phyloP scores from a whole-genome alignment of 2,888 invertebrate genomes.

The Emmelina monodactyla region DNA sequence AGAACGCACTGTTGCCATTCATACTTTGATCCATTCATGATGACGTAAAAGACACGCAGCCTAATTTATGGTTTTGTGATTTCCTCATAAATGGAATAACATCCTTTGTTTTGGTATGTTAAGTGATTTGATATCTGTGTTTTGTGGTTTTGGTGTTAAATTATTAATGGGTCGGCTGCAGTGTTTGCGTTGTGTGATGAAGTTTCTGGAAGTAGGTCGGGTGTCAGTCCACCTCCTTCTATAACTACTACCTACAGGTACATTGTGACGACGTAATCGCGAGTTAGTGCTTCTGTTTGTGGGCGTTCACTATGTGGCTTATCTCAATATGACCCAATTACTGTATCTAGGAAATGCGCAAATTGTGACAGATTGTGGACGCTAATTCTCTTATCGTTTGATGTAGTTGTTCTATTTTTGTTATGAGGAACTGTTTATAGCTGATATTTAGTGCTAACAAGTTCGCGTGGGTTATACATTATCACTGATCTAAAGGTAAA shows the following conservation, averaged over 20 bases:
- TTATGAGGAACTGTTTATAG: too few relatives aligned
- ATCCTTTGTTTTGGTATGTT: constrained; percentile 9
- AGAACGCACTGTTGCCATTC: constrained; percentile 22
- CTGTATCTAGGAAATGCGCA: background rate
- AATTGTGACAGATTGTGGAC: too few relatives aligned
- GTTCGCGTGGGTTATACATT: too few relatives aligned
- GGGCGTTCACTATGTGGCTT: background rate
- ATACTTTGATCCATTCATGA: constrained; percentile 29
- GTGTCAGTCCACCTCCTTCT: background rate
- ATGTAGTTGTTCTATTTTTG: too few relatives aligned
- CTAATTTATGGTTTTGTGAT: constrained; percentile 25
- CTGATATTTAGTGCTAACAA: too few relatives aligned
- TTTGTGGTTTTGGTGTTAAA: constrained; percentile 18
- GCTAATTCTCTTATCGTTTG: too few relatives aligned
- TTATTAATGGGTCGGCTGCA: constrained; percentile 16
- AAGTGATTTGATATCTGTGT: constrained; percentile 9
- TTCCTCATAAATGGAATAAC: constrained; percentile 13
- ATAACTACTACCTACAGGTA: background rate
- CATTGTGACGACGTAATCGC: background rate
- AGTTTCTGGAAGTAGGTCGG: constrained; percentile 42
- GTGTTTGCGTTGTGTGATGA: constrained; percentile 21
- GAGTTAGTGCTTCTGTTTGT: background rate
- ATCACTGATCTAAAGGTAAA: too few relatives aligned
- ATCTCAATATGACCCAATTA: background rate
- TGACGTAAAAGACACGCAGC: constrained; percentile 33